These are phyloP conservation scores for Tetramorium bicarinatum DNA, from an alignment of 2,888 invertebrate genomes.

Conservation along the genomic window DNA sequence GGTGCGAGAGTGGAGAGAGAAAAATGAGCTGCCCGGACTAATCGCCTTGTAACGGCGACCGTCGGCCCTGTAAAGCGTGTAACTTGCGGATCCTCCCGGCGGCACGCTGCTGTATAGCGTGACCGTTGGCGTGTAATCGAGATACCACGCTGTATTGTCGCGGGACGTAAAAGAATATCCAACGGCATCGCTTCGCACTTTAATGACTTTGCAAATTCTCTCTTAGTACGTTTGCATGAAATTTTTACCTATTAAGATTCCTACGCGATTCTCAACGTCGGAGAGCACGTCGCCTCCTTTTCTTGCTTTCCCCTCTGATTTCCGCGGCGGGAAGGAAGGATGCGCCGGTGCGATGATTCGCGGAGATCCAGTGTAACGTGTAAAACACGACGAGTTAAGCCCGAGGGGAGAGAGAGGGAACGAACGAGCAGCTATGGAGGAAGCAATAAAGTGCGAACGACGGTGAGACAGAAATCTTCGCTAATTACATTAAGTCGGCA, in stretches of 20 bases:
- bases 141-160: slow-evolving; percentile 46
- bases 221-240: not conserved
- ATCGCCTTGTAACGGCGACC: slow-evolving; percentile 51
- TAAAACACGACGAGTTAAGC: slow-evolving; percentile 14
- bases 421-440: not conserved
- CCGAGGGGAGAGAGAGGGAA: not conserved
- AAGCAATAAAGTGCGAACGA: slow-evolving; percentile 41
- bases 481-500: slow-evolving; percentile 59
- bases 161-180: slow-evolving; percentile 5
- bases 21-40: slow-evolving; percentile 42
- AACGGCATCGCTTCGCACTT: not conserved
- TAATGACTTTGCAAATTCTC: not conserved
- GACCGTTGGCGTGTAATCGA: slow-evolving; percentile 41
- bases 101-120: slow-evolving; percentile 14
- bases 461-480: slow-evolving; percentile 55
- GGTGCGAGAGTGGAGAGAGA: slow-evolving; percentile 29
- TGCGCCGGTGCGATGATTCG: slow-evolving; percentile 2
- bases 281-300: not conserved
- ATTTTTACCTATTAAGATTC: slow-evolving; percentile 13
- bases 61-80: slow-evolving; percentile 44
- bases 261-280: not conserved
- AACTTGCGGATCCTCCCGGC: slow-evolving; percentile 31
- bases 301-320: not conserved
- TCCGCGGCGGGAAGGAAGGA: not conserved
- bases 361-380: slow-evolving; percentile 24